These are phyloP conservation scores for Anthonomus grandis DNA, from an alignment of 1,140 invertebrate species.

Conservation along the genomic window DNA sequence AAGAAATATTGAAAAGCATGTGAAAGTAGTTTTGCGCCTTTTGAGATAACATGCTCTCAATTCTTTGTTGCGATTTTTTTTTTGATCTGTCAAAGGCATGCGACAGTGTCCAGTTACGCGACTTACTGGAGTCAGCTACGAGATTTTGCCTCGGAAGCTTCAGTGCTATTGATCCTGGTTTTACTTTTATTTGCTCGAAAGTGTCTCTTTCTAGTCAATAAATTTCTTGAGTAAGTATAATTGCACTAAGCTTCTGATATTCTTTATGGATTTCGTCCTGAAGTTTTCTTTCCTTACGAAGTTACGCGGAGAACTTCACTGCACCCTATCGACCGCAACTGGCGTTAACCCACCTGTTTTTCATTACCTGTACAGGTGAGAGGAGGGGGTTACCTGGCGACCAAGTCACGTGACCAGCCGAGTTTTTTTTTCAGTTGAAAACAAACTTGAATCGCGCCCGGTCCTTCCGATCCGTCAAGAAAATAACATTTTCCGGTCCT, in stretches of 20 bases:
- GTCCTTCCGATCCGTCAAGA: not conserved
- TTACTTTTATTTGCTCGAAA: too few species aligned
- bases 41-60: too few species aligned
- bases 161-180: too few species aligned
- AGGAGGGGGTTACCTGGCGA: slow-evolving; percentile 7
- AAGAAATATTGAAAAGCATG: too few species aligned
- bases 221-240: not conserved
- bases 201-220: too few species aligned
- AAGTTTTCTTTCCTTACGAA: not conserved
- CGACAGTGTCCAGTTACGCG: too few species aligned
- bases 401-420: slow-evolving; percentile 7
- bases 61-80: too few species aligned
- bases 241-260: not conserved
- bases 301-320: not conserved
- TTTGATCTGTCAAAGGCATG: too few species aligned
- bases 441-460: slow-evolving; percentile 15
- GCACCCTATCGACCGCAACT: slow-evolving; percentile 3
- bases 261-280: not conserved
- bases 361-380: slow-evolving; percentile 22
- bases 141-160: too few species aligned
- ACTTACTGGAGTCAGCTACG: too few species aligned
- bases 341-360: slow-evolving; percentile 20
- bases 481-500: not conserved
- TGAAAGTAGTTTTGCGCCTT: too few species aligned
- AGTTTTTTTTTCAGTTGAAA: slow-evolving; percentile 4